Percentiles rank a stretch among this genome's conserved stretches.
Evolutionary conservation across 2,888 invertebrate species (phyloP).

Genomic region (Rhaphigaster nebulosa): DNA sequence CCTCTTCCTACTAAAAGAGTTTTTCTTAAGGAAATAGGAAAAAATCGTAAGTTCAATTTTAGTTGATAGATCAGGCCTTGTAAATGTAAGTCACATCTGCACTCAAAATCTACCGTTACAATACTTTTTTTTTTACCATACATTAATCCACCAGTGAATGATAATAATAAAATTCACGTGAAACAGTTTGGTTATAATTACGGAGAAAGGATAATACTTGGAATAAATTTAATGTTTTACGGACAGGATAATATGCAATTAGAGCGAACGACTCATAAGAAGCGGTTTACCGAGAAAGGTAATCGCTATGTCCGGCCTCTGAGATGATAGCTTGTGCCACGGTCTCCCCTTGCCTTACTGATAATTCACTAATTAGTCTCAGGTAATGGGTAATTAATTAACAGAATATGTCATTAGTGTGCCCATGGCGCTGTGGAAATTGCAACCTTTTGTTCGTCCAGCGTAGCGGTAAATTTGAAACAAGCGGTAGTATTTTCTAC

Average conservation of each 20-base stretch:
- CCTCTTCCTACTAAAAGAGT: no score
- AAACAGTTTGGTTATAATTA: neutral
- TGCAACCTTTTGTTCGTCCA: neutral
- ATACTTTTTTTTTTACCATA: no score
- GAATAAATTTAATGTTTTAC: neutral
- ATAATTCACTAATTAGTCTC: constrained; percentile 13
- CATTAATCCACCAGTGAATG: neutral
- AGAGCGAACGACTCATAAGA: neutral
- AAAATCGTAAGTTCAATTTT: no score
- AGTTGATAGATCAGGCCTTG: no score
- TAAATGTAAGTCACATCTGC: no score
- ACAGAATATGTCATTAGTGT: neutral
- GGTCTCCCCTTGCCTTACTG: neutral
- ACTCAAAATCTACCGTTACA: no score
- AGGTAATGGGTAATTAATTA: constrained; percentile 28
- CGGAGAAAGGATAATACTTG: neutral
- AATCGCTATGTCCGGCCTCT: neutral
- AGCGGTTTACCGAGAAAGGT: neutral
- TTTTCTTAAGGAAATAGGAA: no score
- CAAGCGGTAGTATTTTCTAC: neutral
- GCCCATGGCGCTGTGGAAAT: neutral
- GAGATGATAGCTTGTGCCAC: neutral
- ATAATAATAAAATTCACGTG: neutral
- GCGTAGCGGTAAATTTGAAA: neutral
- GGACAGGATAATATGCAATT: constrained; percentile 15